These are phyloP conservation scores for Chelonus formosanus DNA, from an alignment of 2,888 invertebrate species.

Conservation along the genomic window DNA sequence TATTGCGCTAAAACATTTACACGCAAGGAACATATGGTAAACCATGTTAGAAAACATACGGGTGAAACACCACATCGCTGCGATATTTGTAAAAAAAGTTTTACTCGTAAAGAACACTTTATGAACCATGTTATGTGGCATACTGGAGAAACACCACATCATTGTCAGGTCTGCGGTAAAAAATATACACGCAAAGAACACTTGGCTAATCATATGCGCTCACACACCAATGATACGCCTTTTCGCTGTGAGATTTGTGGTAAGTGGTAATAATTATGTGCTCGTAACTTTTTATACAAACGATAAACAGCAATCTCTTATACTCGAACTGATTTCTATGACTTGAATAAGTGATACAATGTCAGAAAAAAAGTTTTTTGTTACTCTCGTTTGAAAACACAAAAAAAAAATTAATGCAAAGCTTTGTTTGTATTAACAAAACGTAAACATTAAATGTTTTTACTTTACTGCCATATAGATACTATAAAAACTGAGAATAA, in stretches of 20 bases:
- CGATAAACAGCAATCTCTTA: no score
- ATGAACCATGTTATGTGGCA: constrained; percentile 86
- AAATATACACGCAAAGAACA: constrained; percentile 90
- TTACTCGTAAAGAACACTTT: constrained; percentile 79
- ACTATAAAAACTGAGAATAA: no score
- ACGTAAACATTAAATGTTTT: no score
- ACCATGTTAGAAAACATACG: constrained; percentile 79
- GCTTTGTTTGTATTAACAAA: no score
- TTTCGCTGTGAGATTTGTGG: constrained; percentile 88
- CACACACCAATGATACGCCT: constrained; percentile 88
- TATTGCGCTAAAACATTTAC: constrained; percentile 81
- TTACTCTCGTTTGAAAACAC: no score
- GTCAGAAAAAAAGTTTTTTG: no score
- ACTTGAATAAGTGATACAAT: no score
- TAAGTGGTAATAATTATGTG: constrained; percentile 59
- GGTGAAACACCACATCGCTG: constrained; percentile 81
- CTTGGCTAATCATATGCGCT: constrained; percentile 87
- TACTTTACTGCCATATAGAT: no score
- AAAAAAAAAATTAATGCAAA: no score
- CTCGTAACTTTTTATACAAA: constrained; percentile 18
- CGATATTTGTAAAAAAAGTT: constrained; percentile 82
- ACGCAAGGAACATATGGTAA: constrained; percentile 81
- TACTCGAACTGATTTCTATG: no score
- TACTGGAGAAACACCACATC: constrained; percentile 86
- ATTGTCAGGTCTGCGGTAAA: constrained; percentile 87